Evolutionary conservation across 2,113 vertebrate genomes (phyloP), one percentile per base, ranked within the genome.

Genomic region (Ailuropoda melanoleuca): DNA sequence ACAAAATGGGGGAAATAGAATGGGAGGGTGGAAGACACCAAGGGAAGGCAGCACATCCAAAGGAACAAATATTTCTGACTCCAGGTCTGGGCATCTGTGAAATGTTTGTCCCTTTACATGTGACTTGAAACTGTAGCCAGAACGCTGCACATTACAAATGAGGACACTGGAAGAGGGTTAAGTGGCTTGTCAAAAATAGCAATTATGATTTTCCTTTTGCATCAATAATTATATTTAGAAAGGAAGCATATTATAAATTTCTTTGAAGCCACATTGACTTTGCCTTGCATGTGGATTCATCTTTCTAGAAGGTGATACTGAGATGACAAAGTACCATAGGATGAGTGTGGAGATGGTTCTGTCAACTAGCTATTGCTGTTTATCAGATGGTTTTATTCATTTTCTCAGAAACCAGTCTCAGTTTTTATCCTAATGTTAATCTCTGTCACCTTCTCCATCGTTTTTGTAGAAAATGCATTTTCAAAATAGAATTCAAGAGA

Each of bases 161-260:
- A 93, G 17, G 37, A 78, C 70, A 43, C 21, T 56, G 56, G 29
- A 37, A 86, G 82, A 56, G 62, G 7, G 14, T 26, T 85, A 90
- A 81, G 37, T 26, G 1, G 74, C 19, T 86, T 89, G n/a, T 88
- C n/a, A 86, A 82, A 88, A 88, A 37, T 3, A 77, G 39, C 34
- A 74, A 82, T 62, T 82, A 48, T 31, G 10, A 72, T 53, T 86
- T 93, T 90, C 70, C 74, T 96, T 96, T 81, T 80, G 23, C 74
- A 68, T 64, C 4, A 23, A 37, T 64, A 93, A 74, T 75, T 55
- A 9, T 53, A 46, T 56, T 95, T 84, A 64, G 23, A 89, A 95
- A 94, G 37, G 26, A 80, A 77, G 9, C 5, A 85, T 62, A 64
- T 55, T 87, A 81, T 62, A 85, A 43, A 56, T 60, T 58, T 96